A percentile compares a stretch with the other conserved stretches of the same genome.
Conservation (phyloP, 2,113 vertebrate species). For the Turnix velox region DNA sequence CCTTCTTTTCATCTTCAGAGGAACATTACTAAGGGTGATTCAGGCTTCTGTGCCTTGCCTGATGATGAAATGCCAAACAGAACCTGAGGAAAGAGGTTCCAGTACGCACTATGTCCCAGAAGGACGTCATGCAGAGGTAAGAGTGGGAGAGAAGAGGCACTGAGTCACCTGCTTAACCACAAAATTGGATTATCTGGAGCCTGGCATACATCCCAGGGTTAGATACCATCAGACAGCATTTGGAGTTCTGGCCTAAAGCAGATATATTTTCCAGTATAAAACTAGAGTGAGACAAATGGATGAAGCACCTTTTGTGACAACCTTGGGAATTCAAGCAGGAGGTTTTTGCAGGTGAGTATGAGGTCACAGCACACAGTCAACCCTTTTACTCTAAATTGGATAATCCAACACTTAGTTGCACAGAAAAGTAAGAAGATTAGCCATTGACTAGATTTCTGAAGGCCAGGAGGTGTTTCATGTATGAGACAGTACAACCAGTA, state of each 20-base stretch:
- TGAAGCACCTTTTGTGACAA: not conserved
- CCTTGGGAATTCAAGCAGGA: not conserved
- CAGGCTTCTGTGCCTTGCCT: not conserved
- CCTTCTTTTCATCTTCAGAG: not conserved
- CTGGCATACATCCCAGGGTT: not conserved
- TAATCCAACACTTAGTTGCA: not conserved
- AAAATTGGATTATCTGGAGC: not conserved
- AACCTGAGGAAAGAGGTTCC: not conserved
- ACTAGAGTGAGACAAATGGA: not conserved
- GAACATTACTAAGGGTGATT: not conserved
- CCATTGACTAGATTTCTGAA: not conserved
- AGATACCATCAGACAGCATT: not conserved
- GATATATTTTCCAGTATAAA: not conserved
- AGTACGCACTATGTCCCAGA: not conserved
- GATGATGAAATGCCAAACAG: not conserved
- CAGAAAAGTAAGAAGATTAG: not conserved
- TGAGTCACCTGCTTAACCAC: not conserved
- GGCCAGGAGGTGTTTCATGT: not conserved
- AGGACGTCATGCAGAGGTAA: not conserved
- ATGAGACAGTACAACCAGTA: not conserved
- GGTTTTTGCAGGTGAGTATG: not conserved
- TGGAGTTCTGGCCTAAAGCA: not conserved
- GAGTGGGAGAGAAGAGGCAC: not conserved
- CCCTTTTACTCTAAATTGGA: not conserved
- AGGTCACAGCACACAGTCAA: not conserved